These are phyloP conservation scores for Chaetodon auriga DNA, from an alignment of 2,113 vertebrate species.

Conservation along the genomic window DNA sequence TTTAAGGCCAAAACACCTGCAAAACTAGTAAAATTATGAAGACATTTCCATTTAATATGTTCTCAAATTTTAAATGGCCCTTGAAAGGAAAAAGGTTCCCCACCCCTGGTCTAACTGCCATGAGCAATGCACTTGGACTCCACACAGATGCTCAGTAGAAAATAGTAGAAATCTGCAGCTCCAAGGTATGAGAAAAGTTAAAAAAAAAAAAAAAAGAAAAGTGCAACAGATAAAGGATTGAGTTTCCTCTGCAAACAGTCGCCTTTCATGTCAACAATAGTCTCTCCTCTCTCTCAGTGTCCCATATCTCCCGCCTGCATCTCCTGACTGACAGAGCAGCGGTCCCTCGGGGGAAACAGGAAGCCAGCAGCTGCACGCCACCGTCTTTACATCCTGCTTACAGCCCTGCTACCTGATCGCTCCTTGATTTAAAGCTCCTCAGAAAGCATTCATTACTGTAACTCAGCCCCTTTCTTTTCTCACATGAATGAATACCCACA, in stretches of 20 bases:
- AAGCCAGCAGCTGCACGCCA: slow-evolving; percentile 24
- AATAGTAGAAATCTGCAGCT: not conserved
- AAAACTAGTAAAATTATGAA: not conserved
- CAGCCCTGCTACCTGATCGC: slow-evolving; percentile 42
- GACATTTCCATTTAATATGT: not conserved
- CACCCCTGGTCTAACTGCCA: no score
- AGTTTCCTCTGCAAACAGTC: slow-evolving; percentile 36
- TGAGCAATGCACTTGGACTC: not conserved
- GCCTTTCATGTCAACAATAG: slow-evolving; percentile 49
- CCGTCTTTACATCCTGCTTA: slow-evolving; percentile 19
- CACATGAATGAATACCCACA: slow-evolving; percentile 28
- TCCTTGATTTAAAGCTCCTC: slow-evolving; percentile 23
- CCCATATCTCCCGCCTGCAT: slow-evolving; percentile 5
- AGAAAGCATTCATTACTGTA: slow-evolving; percentile 19
- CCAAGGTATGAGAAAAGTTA: not conserved
- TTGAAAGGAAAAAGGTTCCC: no score
- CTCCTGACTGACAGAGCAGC: slow-evolving; percentile 21
- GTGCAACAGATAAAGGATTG: not conserved
- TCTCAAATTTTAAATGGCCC: no score
- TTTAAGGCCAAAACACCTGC: not conserved
- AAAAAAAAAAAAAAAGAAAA: not conserved
- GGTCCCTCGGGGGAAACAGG: slow-evolving; percentile 19
- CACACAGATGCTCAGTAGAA: not conserved
- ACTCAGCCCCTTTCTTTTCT: slow-evolving; percentile 6
- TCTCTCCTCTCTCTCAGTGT: slow-evolving; percentile 6